Evolutionary conservation across 30 jellyfish, hydroid and myxozoan genomes (phyloP).

Genomic region (Pseudorhiza aurosa): DNA sequence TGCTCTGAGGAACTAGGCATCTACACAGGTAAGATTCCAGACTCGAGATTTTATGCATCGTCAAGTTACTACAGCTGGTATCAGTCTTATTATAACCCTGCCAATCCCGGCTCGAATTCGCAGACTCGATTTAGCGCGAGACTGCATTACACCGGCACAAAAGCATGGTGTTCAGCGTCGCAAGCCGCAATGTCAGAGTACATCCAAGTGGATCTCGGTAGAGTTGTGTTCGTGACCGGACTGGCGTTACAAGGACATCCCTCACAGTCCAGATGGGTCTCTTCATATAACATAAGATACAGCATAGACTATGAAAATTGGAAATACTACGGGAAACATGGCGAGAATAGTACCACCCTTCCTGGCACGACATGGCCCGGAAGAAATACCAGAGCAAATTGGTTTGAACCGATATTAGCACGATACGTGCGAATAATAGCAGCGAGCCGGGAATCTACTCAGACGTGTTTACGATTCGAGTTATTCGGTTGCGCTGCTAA

Average conservation of each 20-base stretch:
- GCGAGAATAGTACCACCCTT: not conserved
- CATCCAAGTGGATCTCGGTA: slow-evolving; percentile 47
- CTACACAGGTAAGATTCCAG: slow-evolving; percentile 21
- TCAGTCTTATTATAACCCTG: not conserved
- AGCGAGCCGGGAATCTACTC: not conserved
- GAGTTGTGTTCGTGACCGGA: slow-evolving; percentile 11
- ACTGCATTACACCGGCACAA: not conserved
- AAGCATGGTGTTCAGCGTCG: slow-evolving; percentile 38
- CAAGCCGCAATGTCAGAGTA: slow-evolving; percentile 19
- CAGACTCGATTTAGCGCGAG: slow-evolving; percentile 18
- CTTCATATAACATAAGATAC: slow-evolving; percentile 17
- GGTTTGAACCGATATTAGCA: slow-evolving; percentile 23
- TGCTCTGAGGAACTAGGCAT: slow-evolving; percentile 57
- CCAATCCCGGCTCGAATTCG: not conserved
- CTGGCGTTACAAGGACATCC: slow-evolving; percentile 38
- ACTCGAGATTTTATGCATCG: slow-evolving; percentile 31
- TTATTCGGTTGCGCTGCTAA: slow-evolving; percentile 48
- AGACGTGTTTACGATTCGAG: slow-evolving; percentile 48
- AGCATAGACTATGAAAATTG: slow-evolving; percentile 9
- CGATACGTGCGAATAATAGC: slow-evolving; percentile 37
- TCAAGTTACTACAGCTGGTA: slow-evolving; percentile 11
- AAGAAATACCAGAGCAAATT: slow-evolving; percentile 21
- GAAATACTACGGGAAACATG: slow-evolving; percentile 1
- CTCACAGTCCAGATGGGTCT: not conserved
- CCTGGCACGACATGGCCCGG: not conserved